A percentile compares a stretch with the other conserved stretches of the same genome.
phyloP scores from a whole-genome alignment of 2,113 vertebrate genomes.

The Anolis carolinensis region DNA sequence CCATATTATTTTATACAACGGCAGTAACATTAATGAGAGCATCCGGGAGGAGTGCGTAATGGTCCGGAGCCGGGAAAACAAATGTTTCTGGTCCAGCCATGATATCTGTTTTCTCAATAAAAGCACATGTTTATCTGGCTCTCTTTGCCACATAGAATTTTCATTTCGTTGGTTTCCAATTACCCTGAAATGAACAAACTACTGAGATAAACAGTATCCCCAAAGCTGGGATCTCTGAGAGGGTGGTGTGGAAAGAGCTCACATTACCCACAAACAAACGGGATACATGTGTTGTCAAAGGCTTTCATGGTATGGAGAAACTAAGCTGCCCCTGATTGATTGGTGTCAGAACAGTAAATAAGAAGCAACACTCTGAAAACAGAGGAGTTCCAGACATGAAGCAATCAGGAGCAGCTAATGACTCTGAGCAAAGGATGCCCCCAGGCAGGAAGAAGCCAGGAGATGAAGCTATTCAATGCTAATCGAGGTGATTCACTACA shows the following conservation, averaged over 20 bases:
- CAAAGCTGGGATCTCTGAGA: neutral
- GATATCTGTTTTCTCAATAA: slow-evolving; percentile 36
- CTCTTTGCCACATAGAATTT: neutral
- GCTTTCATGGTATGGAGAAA: too few relatives aligned
- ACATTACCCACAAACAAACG: neutral
- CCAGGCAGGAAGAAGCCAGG: too few relatives aligned
- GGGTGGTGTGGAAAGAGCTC: neutral
- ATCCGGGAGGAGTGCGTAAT: slow-evolving; percentile 25
- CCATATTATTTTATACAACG: slow-evolving; percentile 46
- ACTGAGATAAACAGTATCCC: neutral
- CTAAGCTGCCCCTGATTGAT: too few relatives aligned
- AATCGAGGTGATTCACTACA: too few relatives aligned
- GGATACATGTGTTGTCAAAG: too few relatives aligned
- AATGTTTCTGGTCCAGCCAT: slow-evolving; percentile 11
- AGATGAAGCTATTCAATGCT: too few relatives aligned
- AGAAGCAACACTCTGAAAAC: too few relatives aligned
- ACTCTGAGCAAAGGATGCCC: too few relatives aligned
- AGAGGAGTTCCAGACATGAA: too few relatives aligned
- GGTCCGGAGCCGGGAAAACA: slow-evolving; percentile 33
- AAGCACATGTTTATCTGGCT: slow-evolving; percentile 19
- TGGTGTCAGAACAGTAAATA: too few relatives aligned
- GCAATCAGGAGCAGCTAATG: too few relatives aligned
- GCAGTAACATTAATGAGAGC: slow-evolving; percentile 37
- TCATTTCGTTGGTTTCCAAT: neutral
- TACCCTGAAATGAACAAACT: slow-evolving; percentile 18